A percentile compares a stretch with the other conserved stretches of the same genome.
These are phyloP conservation scores for Myotis brandtii DNA, from an alignment of 2,113 vertebrate species.

Conservation along the genomic window DNA sequence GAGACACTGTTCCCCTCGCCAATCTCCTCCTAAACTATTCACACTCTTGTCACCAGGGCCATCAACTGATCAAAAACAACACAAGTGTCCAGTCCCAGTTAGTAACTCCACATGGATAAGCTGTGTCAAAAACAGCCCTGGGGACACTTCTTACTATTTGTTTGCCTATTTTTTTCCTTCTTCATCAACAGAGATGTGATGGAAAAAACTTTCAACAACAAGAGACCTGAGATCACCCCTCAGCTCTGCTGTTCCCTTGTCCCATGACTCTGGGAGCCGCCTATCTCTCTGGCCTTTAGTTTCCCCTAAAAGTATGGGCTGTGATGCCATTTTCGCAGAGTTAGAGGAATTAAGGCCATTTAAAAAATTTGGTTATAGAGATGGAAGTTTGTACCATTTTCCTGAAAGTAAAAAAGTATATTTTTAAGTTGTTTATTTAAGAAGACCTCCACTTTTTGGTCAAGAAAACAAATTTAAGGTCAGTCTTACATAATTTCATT, in stretches of 20 bases:
- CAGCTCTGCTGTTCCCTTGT: background rate
- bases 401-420: background rate
- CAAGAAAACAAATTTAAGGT: background rate
- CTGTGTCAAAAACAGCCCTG: background rate
- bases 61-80: conserved; percentile 9
- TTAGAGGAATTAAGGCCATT: background rate
- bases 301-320: background rate
- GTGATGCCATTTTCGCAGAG: background rate
- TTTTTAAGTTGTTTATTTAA: background rate
- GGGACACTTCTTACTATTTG: background rate
- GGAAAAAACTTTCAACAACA: background rate
- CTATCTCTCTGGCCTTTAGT: background rate
- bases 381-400: background rate
- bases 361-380: background rate
- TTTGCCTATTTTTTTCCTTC: background rate
- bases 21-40: background rate
- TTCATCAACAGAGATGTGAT: background rate
- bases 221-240: background rate
- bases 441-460: background rate
- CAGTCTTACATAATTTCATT: background rate
- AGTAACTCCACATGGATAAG: background rate
- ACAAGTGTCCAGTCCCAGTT: background rate
- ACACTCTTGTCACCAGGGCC: background rate
- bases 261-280: background rate
- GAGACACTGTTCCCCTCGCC: background rate